Evolutionary conservation across 2,888 invertebrate species (phyloP), one percentile per base, ranked within the genome.

Genomic region (Tenodera sinensis): DNA sequence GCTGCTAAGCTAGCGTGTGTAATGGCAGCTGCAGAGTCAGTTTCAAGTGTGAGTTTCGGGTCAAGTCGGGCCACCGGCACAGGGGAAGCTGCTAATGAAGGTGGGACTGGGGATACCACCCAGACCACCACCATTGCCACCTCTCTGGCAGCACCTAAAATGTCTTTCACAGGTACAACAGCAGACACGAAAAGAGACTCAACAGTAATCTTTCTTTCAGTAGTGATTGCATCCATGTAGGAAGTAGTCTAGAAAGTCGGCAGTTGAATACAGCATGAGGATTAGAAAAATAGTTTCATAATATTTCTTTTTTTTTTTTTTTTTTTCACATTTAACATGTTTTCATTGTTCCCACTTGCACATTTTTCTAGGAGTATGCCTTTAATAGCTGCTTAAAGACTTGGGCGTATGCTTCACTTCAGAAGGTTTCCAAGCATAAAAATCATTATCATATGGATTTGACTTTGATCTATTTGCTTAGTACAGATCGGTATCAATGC

Each of bases 11-110:
- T 87, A 82, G 87, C 84, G 88, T 88, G 89, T 30, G 89, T 89
- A 25, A 83, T 89, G 89, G 89, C 54, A 71, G 83, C 89, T 85
- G 90, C 91, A 90, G 91, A 91, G 82, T 92, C 92, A 81, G 91
- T 91, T 89, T 91, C 91, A 84, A 91, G 91, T 89, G 90, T 91
- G 89, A 91, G 91, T 90, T 90, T 91, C 87, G 91, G 91, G 88
- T 91, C 91, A 27, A 90, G 90, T n/a, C 89, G 88, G n/a, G 87
- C 89, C 15, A 88, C 90, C 25, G 90, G 90, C 25, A 89, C 90
- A n/a, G 28, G 28, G 27, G 86, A 54, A 15, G 27, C 54, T 71
- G 87, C 81, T 4, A 28, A n/a, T n/a, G 54, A 83, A 28, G 87
- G 82, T 25, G 81, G 71, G 28, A 25, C 30, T 83, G 89, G 71